Evolutionary conservation across 2,113 vertebrate species (phyloP).

Genomic region (Silurus meridionalis): DNA sequence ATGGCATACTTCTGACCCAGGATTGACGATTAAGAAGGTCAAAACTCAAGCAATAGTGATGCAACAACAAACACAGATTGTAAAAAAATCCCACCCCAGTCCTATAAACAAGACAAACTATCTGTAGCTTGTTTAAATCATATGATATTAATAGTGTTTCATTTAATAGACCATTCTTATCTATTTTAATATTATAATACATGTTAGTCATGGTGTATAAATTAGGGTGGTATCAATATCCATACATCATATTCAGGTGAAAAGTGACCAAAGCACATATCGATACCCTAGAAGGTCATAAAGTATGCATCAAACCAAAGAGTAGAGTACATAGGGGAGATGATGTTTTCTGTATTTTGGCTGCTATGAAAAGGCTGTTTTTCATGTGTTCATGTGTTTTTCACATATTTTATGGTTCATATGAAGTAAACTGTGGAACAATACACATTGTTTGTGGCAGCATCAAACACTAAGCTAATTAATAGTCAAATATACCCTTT

Average conservation of each 20-base stretch:
- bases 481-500: neutral
- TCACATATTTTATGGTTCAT: neutral
- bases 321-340: too few relatives aligned
- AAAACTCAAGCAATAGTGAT: neutral
- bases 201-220: neutral
- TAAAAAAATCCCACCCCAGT: neutral
- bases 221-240: neutral
- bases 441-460: neutral
- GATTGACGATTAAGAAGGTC: neutral
- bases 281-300: neutral
- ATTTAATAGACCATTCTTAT: neutral
- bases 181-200: neutral
- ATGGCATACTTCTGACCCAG: neutral
- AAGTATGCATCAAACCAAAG: neutral
- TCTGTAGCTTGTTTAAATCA: neutral
- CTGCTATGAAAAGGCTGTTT: neutral
- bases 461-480: neutral
- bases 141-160: neutral
- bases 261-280: neutral
- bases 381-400: neutral
- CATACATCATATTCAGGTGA: neutral
- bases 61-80: neutral
- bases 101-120: neutral
- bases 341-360: neutral
- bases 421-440: neutral